Evolutionary conservation across 2,113 vertebrate genomes (phyloP), one percentile per base, ranked within the genome.

Genomic region (Hydrochoerus hydrochaeris): DNA sequence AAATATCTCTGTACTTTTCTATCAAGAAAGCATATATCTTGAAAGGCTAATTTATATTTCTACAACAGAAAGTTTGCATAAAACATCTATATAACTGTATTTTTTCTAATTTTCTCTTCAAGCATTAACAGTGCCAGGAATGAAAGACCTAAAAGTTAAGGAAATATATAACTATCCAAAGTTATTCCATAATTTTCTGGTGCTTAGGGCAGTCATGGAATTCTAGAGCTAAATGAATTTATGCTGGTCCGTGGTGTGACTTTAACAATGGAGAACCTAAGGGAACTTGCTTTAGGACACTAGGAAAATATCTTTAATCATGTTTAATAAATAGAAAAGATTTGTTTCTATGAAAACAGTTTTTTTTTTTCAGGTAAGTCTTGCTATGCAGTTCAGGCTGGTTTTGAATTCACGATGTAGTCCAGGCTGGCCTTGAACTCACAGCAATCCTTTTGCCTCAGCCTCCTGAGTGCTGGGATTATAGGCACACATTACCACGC

Each of bases 41-140:
- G 73, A 4, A 84, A 65, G 38, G 28, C 16, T 94, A 82, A 95
- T 83, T 88, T 91, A 32, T 32, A 94, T 88, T 81, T 78, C 12
- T 57, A 85, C 8, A 92, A 78, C 12, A 85, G 35, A 60, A 95
- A 62, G 63, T 71, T 71, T 62, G 77, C 12, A 78, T 38, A 85
- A 90, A 85, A 95, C 35, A 91, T 65, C 11, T 9, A 16, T 0
- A 26, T 17, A 95, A 52, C 7, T 94, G 2, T 65, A 83, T 58
- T 57, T 73, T 82, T 85, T 52, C 32, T 54, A 83, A 65, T 60
- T 89, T 12, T 78, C 12, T 84, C 77, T 69, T 83, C 85, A 85
- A 22, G 14, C 24, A 78, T 41, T 86, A 85, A 81, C 3, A 67
- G 30, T 85, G 9, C n/a, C 41, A 94, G 7, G 57, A 67, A 20